Evolutionary conservation across 2,888 invertebrate genomes (phyloP).

Genomic region (Eustalomyia histrio): DNA sequence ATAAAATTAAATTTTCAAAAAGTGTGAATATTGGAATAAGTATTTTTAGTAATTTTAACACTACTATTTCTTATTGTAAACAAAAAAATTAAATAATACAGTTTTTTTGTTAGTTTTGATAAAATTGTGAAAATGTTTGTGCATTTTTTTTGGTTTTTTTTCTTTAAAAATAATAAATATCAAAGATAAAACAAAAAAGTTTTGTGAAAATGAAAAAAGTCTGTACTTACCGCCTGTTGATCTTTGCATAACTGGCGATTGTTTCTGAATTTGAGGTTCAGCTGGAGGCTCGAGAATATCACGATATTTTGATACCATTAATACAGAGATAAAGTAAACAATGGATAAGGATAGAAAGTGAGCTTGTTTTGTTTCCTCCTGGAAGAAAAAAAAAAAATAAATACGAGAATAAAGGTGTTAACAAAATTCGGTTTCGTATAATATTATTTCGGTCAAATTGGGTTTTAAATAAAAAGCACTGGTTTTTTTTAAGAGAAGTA

Average conservation of each 20-base stretch:
- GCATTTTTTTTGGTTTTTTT: slow-evolving; percentile 47
- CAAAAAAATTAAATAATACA: slow-evolving; percentile 44
- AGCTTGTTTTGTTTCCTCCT: slow-evolving; percentile 99
- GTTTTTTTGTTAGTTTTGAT: slow-evolving; percentile 33
- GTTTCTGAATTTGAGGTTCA: slow-evolving; percentile 84
- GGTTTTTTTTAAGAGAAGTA: too few relatives aligned
- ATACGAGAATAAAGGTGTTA: too few relatives aligned
- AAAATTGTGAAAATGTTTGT: slow-evolving; percentile 65
- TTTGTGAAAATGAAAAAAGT: neutral
- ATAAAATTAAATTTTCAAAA: slow-evolving; percentile 20
- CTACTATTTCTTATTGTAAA: slow-evolving; percentile 42
- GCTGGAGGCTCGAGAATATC: slow-evolving; percentile 98
- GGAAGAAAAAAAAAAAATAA: slow-evolving; percentile 11
- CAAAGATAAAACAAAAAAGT: slow-evolving; percentile 12
- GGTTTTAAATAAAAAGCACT: too few relatives aligned
- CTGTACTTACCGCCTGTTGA: slow-evolving; percentile 76
- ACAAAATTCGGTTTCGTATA: too few relatives aligned
- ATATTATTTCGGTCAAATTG: too few relatives aligned
- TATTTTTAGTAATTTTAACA: neutral
- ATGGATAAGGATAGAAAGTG: slow-evolving; percentile 99
- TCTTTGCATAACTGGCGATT: slow-evolving; percentile 81
- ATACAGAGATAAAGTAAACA: slow-evolving; percentile 99
- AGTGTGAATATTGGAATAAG: slow-evolving; percentile 40
- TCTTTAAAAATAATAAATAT: slow-evolving; percentile 22
- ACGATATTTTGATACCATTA: slow-evolving; percentile 99